phyloP scores from a whole-genome alignment of 1,140 invertebrate species.

The Cydia fagiglandana region DNA sequence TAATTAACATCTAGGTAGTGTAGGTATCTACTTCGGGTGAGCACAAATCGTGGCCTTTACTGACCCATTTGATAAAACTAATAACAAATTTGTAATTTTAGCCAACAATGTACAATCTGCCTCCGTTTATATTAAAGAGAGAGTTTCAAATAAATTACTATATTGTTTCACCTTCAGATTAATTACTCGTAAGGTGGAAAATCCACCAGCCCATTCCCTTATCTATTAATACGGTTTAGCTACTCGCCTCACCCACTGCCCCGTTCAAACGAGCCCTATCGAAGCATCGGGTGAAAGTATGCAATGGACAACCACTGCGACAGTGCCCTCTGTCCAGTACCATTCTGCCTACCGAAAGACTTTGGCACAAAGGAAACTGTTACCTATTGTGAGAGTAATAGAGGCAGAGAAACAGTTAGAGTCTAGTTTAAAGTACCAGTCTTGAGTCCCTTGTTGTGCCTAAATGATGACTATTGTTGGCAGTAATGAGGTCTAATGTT shows the following conservation, averaged over 20 bases:
- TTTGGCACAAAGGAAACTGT: not conserved
- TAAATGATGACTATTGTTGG: conserved; percentile 31
- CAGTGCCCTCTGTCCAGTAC: conserved; percentile 70
- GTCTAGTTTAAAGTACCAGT: not conserved
- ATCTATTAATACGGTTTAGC: conserved; percentile 16
- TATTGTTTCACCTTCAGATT: not conserved
- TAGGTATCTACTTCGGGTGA: too few species aligned
- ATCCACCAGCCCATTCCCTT: conserved; percentile 5
- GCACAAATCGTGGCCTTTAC: too few species aligned
- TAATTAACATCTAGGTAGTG: too few species aligned
- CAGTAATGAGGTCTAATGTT: conserved; percentile 29
- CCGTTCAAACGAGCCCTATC: conserved; percentile 46
- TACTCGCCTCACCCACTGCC: conserved; percentile 34
- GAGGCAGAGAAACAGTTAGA: not conserved
- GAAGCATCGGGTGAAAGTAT: conserved; percentile 71
- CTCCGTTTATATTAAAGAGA: not conserved
- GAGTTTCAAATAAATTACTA: conserved; percentile 4
- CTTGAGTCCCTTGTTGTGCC: not conserved
- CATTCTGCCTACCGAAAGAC: conserved; percentile 45
- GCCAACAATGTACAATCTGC: not conserved
- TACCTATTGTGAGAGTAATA: not conserved
- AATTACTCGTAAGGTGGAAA: not conserved
- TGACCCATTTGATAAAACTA: not conserved
- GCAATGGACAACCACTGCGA: conserved; percentile 68
- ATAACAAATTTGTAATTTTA: not conserved